A percentile compares a stretch with the other conserved stretches of the same genome.
These are phyloP conservation scores for Nothocercus nigrocapillus DNA, from an alignment of 2,113 vertebrate genomes.

Conservation along the genomic window DNA sequence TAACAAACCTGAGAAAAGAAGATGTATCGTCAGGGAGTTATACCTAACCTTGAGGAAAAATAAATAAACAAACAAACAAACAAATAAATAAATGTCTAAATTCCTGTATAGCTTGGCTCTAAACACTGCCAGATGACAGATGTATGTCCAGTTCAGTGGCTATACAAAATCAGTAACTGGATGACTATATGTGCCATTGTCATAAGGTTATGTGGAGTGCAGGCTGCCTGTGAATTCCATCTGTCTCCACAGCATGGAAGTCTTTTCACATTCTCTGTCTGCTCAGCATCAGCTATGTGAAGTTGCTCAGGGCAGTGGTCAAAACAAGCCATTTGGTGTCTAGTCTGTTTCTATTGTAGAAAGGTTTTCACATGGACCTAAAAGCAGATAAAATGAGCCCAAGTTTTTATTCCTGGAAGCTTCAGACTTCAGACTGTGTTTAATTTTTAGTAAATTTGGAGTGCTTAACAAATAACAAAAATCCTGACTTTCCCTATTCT, in stretches of 20 bases:
- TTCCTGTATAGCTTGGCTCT: not conserved
- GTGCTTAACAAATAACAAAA: not conserved
- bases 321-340: not conserved
- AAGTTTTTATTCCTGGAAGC: not conserved
- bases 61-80: too few species aligned
- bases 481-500: not conserved
- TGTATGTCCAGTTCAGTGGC: not conserved
- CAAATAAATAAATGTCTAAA: not conserved
- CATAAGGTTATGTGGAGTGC: not conserved
- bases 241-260: not conserved
- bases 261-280: constrained; percentile 6
- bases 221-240: not conserved
- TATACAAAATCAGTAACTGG: not conserved
- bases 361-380: not conserved
- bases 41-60: not conserved
- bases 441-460: not conserved
- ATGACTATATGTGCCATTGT: not conserved
- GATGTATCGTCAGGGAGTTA: not conserved
- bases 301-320: not conserved
- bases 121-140: not conserved
- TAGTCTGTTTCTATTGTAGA: not conserved
- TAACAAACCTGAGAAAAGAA: not conserved
- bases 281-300: not conserved
- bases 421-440: not conserved
- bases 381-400: not conserved